Base-by-base conservation (phyloP, 2,113 vertebrate genomes). In the Channa argus region DNA sequence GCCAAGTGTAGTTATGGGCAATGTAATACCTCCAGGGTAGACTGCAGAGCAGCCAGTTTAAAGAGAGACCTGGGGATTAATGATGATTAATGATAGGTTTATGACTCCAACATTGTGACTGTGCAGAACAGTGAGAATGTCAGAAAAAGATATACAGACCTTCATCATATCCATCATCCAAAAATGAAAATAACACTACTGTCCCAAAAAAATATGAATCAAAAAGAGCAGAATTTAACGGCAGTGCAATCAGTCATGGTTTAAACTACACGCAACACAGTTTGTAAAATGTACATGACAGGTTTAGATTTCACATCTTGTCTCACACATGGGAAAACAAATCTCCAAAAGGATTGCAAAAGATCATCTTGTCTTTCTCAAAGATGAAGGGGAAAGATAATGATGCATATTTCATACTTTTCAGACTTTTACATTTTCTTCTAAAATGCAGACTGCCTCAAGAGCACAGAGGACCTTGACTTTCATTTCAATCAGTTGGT, bases 61-160 rank as follows among this genome's bases (percentile, higher is more conserved):
- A 89, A 62, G 81, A 91, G 88, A 80, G 83, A 66, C 73, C 62
- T 49, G 71, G 80, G 92, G 88, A 87, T 92, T 91, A 89, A 88
- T 91, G 87, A 89, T 87, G 83, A 86, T 86, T 92, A 91, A 94
- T 93, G 92, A 94, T 89, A 91, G 93, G 83, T 93, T 94, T 93
- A 93, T 92, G 89, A 93, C 81, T 90, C 71, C 67, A 90, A 64
- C 75, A 77, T 69, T 61, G 63, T 84, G 84, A 86, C 87, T 86
- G 78, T 73, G 87, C 82, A 69, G 70, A 91, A 86, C 75, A 82
- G 78, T 66, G 64, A 83, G 77, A 85, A 90, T 55, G 83, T 88
- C 83, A 87, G 74, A 86, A 79, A 86, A 88, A 89, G 74, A 90
- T 82, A 86, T 74, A 83, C 79, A 78, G 79, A 78, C 76, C 44